A percentile compares a stretch with the other conserved stretches of the same genome.
Evolutionary conservation across 2,888 invertebrate species (phyloP).

Genomic region (Sialis fuliginosa): DNA sequence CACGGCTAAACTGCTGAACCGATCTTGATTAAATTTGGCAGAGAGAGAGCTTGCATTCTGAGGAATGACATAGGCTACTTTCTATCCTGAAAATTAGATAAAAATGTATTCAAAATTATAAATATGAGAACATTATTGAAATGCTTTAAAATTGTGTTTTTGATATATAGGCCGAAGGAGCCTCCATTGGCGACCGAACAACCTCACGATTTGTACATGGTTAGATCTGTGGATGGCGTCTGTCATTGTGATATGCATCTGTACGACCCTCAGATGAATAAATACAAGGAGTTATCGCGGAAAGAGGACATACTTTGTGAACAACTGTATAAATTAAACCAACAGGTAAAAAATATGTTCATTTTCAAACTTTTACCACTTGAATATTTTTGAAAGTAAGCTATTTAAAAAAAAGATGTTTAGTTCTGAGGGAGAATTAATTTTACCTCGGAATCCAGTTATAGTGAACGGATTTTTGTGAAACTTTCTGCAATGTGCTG

Average conservation of each 20-base stretch:
- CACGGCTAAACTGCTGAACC: no score
- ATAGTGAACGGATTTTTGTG: no score
- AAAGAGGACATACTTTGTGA: slow-evolving; percentile 39
- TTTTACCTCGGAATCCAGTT: no score
- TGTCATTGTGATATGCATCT: slow-evolving; percentile 46
- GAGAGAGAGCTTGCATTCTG: no score
- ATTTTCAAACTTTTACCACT: slow-evolving; percentile 5
- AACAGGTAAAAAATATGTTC: slow-evolving; percentile 22
- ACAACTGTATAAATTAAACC: slow-evolving; percentile 32
- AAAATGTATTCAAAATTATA: not conserved
- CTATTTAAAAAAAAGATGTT: slow-evolving; percentile 7
- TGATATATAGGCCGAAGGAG: slow-evolving; percentile 36
- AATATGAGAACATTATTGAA: not conserved
- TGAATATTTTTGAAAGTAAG: slow-evolving; percentile 6
- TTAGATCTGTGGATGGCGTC: slow-evolving; percentile 37
- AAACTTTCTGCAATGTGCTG: no score
- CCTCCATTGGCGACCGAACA: slow-evolving; percentile 33
- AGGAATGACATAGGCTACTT: no score
- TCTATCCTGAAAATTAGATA: not conserved
- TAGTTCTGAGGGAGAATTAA: no score
- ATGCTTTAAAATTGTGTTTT: slow-evolving; percentile 3
- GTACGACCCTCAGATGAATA: slow-evolving; percentile 37
- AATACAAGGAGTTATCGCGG: slow-evolving; percentile 39
- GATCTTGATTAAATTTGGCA: no score
- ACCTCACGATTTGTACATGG: slow-evolving; percentile 27